Base-by-base conservation (phyloP, 2,113 vertebrate genomes). In the Artemisiospiza belli region DNA sequence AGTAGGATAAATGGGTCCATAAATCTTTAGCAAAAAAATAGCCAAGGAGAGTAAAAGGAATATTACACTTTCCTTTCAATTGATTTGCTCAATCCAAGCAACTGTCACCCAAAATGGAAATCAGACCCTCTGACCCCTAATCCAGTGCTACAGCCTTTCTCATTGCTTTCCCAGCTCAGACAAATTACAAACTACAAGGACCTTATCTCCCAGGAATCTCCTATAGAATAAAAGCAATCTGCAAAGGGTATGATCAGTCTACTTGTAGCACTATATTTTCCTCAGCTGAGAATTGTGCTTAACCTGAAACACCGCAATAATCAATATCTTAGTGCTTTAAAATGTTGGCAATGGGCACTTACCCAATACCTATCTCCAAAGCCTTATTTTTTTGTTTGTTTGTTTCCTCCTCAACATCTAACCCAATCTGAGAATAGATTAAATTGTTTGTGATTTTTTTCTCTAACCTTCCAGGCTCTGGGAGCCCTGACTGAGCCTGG, bases 21-120 rank as follows among this genome's bases (percentile, higher is more conserved):
- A 95, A 79, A 87, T 89, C 87, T 94, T 81, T n/a, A 89, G 70
- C 37, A 72, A 39, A 82, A 82, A 69, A 95, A 79, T 19, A 58
- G 67, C 62, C 37, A 84, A 77, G 57, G n/a, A 72, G 31, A 79
- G 37, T 17, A 62, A 91, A 80, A 96, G 46, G 85, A 91, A 59
- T 27, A 66, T 85, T 76, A 49, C 19, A 83, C 24, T 41, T 15
- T 57, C 23, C 16, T 64, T 11, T 73, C 44, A 89, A n/a, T 23
- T 58, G 69, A 82, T 89, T 95, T 85, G 27, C 25, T 79, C 66
- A 78, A 12, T 55, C 73, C 41, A 85, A 84, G 66, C 17, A 82
- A 44, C 9, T 1, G 2, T 35, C 46, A 73, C 11, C 30, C 23
- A 35, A 82, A 91, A 69, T 43, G 17, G n/a, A 52, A 89, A 82